Conservation (phyloP, 2,113 vertebrate genomes). For the Chascanopsetta lugubris region DNA sequence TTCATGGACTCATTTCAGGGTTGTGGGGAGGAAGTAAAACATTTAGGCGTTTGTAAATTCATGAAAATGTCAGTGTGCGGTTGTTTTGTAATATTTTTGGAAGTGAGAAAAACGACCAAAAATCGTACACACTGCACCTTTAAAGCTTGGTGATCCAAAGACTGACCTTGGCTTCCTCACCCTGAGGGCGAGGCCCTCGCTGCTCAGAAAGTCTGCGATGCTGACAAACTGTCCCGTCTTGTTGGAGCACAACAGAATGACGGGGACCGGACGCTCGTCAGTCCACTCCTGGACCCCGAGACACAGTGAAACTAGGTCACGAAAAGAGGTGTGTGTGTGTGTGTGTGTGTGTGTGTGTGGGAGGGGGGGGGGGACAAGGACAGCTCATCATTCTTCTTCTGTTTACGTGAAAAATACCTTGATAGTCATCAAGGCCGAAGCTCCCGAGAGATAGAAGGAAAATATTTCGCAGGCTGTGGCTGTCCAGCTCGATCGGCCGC, state of each 20-base stretch:
- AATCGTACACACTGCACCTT: not conserved
- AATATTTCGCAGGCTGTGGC: slow-evolving; percentile 90
- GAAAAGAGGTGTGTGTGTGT: not conserved
- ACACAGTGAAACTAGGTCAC: not conserved
- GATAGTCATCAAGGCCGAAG: slow-evolving; percentile 80
- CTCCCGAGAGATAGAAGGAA: slow-evolving; percentile 82
- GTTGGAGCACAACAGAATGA: slow-evolving; percentile 83
- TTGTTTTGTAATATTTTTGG: too few relatives aligned
- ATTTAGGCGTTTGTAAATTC: too few relatives aligned
- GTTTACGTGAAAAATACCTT: slow-evolving; percentile 85
- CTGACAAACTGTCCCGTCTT: slow-evolving; percentile 80
- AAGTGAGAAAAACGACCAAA: not conserved
- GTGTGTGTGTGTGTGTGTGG: too few relatives aligned
- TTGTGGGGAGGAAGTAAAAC: too few relatives aligned
- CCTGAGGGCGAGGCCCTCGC: slow-evolving; percentile 88
- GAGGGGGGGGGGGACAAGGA: too few relatives aligned
- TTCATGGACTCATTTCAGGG: too few relatives aligned
- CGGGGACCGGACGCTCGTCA: slow-evolving; percentile 76
- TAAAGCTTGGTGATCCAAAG: not conserved
- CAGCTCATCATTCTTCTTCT: too few relatives aligned
- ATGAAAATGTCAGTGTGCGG: too few relatives aligned
- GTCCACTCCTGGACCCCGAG: slow-evolving; percentile 74
- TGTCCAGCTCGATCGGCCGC: slow-evolving; percentile 89
- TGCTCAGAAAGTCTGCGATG: slow-evolving; percentile 87
- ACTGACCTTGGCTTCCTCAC: slow-evolving; percentile 77